Conservation (phyloP, 2,888 invertebrate genomes). For the Cataglyphis altisquamis region DNA sequence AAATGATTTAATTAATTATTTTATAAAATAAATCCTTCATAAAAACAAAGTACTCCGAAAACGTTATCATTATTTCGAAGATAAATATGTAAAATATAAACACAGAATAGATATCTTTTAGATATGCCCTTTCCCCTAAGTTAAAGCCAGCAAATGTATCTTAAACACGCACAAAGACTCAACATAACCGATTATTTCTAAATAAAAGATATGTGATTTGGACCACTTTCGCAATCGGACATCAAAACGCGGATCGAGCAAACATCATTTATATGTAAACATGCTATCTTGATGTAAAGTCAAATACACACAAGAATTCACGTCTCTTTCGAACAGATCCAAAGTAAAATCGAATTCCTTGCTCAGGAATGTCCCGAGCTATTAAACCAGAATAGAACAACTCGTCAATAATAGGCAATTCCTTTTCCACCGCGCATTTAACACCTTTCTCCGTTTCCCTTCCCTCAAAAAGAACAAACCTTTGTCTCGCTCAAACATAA, state of each 20-base stretch:
- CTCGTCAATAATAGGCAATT: conserved; percentile 6
- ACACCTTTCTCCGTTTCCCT: background rate
- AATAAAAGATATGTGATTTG: background rate
- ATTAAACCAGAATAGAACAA: background rate
- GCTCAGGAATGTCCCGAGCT: background rate
- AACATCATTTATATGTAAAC: background rate
- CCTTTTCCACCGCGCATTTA: background rate
- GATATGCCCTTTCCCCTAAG: background rate
- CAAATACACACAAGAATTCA: background rate
- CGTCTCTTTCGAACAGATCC: background rate
- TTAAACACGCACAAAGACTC: background rate
- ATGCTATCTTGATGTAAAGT: background rate
- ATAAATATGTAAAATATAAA: background rate
- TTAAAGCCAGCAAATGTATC: background rate
- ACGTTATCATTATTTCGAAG: background rate
- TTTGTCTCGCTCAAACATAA: background rate
- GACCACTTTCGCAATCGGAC: background rate
- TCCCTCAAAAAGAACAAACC: background rate
- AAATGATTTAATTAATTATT: background rate
- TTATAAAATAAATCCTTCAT: background rate
- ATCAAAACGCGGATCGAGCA: background rate
- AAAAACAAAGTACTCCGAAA: background rate
- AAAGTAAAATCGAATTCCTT: conserved; percentile 7
- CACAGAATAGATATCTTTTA: background rate
- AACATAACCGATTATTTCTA: conserved; percentile 8